phyloP scores from a whole-genome alignment of 2,888 invertebrate species.

The Drosophila dives region DNA sequence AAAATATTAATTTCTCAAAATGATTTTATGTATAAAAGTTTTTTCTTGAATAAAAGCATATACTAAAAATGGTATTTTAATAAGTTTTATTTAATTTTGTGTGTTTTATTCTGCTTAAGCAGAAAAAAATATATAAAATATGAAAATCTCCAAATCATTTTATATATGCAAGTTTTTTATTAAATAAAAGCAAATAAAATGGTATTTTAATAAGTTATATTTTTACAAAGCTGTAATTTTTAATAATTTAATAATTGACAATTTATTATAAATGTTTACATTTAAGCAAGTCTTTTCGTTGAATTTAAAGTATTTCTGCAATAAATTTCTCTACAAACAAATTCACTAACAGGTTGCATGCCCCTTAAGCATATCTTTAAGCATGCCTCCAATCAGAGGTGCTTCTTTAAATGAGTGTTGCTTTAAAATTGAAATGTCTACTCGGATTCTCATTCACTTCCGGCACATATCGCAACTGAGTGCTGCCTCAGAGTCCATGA shows the following conservation, averaged over 20 bases:
- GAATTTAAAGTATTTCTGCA: too few species aligned
- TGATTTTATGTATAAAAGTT: too few species aligned
- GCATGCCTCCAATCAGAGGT: not conserved
- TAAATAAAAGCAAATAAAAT: too few species aligned
- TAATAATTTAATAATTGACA: not conserved
- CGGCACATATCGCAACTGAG: conserved; percentile 43
- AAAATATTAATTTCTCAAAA: not conserved
- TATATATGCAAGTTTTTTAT: too few species aligned
- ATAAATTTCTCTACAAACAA: not conserved
- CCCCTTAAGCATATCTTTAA: not conserved
- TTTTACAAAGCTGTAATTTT: not conserved
- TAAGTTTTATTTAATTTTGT: not conserved
- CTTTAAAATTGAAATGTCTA: conserved; percentile 27
- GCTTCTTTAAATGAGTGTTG: conserved; percentile 9
- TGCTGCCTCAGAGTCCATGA: conserved; percentile 24
- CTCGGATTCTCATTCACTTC: conserved; percentile 33
- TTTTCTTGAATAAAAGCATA: too few species aligned
- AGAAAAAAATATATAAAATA: not conserved
- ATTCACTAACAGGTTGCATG: not conserved
- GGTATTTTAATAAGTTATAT: not conserved
- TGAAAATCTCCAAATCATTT: too few species aligned
- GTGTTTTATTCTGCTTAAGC: not conserved
- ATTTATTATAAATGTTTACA: not conserved
- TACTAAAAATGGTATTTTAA: not conserved
- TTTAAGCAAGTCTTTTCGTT: not conserved